Base-by-base conservation (phyloP, 1,140 invertebrate species). In the Tetramorium parvispinum region DNA sequence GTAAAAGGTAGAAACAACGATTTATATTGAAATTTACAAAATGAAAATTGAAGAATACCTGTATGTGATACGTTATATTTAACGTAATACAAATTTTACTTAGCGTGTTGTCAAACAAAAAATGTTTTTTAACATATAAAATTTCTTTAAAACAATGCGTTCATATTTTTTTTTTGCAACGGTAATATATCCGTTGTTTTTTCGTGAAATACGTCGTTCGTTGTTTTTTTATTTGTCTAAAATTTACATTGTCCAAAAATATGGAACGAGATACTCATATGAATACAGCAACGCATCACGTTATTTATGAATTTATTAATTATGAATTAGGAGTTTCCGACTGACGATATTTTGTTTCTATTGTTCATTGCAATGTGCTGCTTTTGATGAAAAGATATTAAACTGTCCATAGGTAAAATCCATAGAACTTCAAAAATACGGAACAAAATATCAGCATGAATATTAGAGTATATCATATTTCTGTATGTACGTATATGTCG, bases 381-480 rank as follows among this genome's bases (percentile, higher is more conserved):
- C 1, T 66, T 61, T 43, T 61, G 40, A 77, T 77, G 55, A 65
- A 78, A 65, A 78, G 7, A 46, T 49, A 13, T 78, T 78, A 37
- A 70, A 76, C n/a, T 59, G 13, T 43, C 37, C n/a, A 32, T 32
- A 4, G n/a, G 27, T 13, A 43, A 75, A 76, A 76, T 59, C n/a
- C 16, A 59, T 43, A 4, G 0, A 8, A 24, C 21, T 76, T 57
- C 16, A 78, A 78, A 78, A 78, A 76, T 11, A 8, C 4, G 0
- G 24, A 65, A 65, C 53, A 3, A 79, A 68, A 79, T 21, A 40
- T 53, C n/a, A 8, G 18, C 43, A 79, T 51, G 4, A 51, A 55
- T 66, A 65, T 71, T 71, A 71, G 5, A 55, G 1, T 43, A 7
- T 71, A 55, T 71, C 21, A 24, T 8, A 27, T 46, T 68, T 43